phyloP scores from a whole-genome alignment of 2,888 invertebrate genomes.

The Yponomeuta plumbellus region DNA sequence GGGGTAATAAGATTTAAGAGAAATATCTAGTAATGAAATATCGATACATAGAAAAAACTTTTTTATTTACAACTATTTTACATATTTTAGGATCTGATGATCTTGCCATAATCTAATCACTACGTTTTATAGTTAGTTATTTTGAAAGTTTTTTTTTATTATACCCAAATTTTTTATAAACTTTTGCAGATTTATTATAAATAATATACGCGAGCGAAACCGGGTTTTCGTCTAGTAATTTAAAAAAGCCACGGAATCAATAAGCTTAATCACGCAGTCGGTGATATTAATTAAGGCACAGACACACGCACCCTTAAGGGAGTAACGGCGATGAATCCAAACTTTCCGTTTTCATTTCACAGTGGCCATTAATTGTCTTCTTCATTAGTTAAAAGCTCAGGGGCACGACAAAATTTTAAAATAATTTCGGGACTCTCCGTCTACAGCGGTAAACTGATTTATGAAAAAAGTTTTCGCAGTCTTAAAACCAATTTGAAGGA shows the following conservation, averaged over 20 bases:
- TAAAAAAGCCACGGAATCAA: not conserved
- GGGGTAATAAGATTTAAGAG: too few species aligned
- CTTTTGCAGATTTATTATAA: too few species aligned
- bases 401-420: constrained; percentile 6
- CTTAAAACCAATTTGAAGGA: constrained; percentile 51
- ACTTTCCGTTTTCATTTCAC: not conserved
- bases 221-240: too few species aligned
- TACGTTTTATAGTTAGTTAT: too few species aligned
- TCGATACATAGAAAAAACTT: too few species aligned
- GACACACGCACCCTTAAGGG: not conserved
- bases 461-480: constrained; percentile 54
- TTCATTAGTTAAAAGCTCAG: constrained; percentile 1
- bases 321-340: not conserved
- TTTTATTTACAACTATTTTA: too few species aligned
- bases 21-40: too few species aligned
- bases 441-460: constrained; percentile 32
- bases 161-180: too few species aligned
- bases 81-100: too few species aligned
- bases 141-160: too few species aligned
- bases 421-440: not conserved
- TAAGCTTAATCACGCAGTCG: not conserved
- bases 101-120: too few species aligned
- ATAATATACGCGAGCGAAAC: too few species aligned
- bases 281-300: not conserved
- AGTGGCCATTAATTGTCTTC: not conserved